These are phyloP conservation scores for Callinectes sapidus DNA, from an alignment of 2,888 invertebrate genomes.

Conservation along the genomic window DNA sequence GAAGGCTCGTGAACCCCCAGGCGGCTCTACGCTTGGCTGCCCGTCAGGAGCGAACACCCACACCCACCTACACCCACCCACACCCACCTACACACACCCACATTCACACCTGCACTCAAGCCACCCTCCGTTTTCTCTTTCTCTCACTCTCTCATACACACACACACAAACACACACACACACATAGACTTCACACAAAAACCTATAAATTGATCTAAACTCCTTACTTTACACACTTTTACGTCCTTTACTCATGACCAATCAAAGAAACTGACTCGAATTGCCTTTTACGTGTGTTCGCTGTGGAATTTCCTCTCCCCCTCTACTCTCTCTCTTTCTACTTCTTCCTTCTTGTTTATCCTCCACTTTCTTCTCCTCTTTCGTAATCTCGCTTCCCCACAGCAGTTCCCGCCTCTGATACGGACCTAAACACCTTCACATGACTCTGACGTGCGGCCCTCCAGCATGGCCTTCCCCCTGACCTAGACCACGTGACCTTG, in stretches of 20 bases:
- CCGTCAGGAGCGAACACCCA: background rate
- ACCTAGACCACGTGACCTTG: background rate
- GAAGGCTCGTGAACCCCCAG: background rate
- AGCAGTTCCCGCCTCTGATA: background rate
- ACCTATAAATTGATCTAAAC: background rate
- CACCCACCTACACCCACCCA: background rate
- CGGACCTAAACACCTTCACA: background rate
- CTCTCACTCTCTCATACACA: background rate
- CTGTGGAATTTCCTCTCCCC: background rate
- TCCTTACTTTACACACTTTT: background rate
- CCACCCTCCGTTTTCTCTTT: background rate
- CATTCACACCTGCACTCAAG: conserved; percentile 10
- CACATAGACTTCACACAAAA: background rate
- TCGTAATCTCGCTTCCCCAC: background rate
- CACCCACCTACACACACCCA: background rate
- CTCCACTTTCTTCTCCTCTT: conserved; percentile 2
- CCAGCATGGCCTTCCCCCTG: background rate
- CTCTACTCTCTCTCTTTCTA: background rate
- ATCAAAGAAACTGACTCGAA: background rate
- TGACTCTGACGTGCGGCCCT: background rate
- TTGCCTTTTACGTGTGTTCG: background rate
- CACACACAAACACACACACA: conserved; percentile 7
- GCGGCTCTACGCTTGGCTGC: background rate
- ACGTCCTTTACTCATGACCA: background rate
- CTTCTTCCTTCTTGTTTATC: background rate